Percentiles rank a stretch among this genome's conserved stretches.
Conservation (phyloP, 2,888 invertebrate genomes). For the Sarcophaga rosellei region DNA sequence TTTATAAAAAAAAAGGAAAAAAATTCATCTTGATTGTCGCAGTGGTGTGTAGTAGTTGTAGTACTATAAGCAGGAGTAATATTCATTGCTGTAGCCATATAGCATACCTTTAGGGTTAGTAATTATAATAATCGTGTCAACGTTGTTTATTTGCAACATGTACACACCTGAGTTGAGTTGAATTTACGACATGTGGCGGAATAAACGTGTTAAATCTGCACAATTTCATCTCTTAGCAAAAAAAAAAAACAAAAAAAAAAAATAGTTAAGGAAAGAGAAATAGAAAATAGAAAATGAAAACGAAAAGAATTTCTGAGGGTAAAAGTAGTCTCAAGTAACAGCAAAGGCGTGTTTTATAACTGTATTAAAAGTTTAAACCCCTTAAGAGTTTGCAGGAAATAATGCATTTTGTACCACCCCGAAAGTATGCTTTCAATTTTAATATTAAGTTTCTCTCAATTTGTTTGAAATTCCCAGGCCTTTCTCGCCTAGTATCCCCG, state of each 20-base stretch:
- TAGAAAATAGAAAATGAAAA: slow-evolving; percentile 23
- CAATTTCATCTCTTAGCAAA: slow-evolving; percentile 52
- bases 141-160: slow-evolving; percentile 66
- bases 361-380: too few species aligned
- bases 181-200: slow-evolving; percentile 50
- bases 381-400: too few species aligned
- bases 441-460: too few species aligned
- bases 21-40: too few species aligned
- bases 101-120: slow-evolving; percentile 67
- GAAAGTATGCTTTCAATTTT: too few species aligned
- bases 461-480: too few species aligned
- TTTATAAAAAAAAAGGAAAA: too few species aligned
- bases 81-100: slow-evolving; percentile 16
- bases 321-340: not conserved
- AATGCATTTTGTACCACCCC: too few species aligned
- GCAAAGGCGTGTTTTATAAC: not conserved
- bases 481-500: too few species aligned
- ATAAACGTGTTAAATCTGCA: slow-evolving; percentile 63
- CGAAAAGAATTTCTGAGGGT: not conserved
- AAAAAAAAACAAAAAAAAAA: not conserved
- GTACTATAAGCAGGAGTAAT: not conserved
- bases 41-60: not conserved
- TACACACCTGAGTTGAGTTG: slow-evolving; percentile 56
- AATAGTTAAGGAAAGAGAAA: not conserved
- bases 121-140: slow-evolving; percentile 67